Percentiles rank a stretch among this genome's conserved stretches.
These are phyloP conservation scores for Drosophila mayaguana DNA, from an alignment of 2,888 invertebrate species.

Conservation along the genomic window DNA sequence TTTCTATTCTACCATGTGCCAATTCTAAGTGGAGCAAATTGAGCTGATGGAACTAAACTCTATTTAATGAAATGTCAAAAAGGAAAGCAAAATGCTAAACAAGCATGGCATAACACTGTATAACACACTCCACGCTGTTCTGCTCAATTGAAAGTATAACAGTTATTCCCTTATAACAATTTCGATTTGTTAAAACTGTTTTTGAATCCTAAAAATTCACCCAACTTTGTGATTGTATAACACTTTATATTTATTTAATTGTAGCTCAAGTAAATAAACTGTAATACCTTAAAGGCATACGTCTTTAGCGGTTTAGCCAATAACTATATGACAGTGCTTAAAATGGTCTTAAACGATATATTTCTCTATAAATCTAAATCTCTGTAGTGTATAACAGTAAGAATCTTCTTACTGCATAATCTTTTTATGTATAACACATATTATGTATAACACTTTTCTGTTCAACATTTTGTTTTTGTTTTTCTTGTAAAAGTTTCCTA, in stretches of 20 bases:
- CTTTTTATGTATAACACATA: background rate
- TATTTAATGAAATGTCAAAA: background rate
- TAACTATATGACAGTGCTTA: too few relatives aligned
- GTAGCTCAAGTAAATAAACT: conserved; percentile 15
- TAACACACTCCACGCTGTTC: background rate
- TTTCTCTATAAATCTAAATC: background rate
- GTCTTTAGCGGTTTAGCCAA: too few relatives aligned
- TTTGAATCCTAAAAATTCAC: too few relatives aligned
- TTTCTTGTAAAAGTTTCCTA: background rate
- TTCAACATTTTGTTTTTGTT: background rate
- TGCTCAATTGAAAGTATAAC: background rate
- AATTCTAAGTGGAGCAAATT: conserved; percentile 2
- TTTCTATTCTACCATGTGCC: conserved; percentile 5
- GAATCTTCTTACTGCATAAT: background rate
- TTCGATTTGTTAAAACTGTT: too few relatives aligned
- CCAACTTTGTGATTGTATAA: conserved; percentile 9
- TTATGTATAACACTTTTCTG: background rate
- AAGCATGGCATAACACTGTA: background rate
- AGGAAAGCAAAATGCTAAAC: background rate
- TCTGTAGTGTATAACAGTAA: background rate
- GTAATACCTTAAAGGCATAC: background rate
- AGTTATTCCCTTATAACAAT: too few relatives aligned
- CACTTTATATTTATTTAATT: conserved; percentile 18
- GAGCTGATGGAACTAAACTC: background rate
- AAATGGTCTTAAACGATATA: too few relatives aligned